These are phyloP conservation scores for Myripristis murdjan DNA, from an alignment of 2,797 vertebrate genomes.

Conservation along the genomic window DNA sequence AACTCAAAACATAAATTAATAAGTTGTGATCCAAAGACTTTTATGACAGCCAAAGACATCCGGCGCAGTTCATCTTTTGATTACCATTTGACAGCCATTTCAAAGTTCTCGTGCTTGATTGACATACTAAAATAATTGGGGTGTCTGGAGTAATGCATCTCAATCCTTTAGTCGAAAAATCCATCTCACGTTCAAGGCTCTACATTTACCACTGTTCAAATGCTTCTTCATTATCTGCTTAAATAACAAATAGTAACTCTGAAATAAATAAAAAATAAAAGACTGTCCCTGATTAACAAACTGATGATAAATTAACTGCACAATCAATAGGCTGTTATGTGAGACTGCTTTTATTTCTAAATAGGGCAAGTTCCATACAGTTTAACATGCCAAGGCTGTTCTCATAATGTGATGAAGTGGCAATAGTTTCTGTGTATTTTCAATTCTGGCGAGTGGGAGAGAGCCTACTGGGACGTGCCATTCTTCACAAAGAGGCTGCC, in stretches of 20 bases:
- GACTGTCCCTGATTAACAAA: constrained; percentile 49
- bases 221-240: constrained; percentile 57
- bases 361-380: constrained; percentile 37
- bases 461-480: constrained; percentile 11
- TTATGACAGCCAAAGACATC: constrained; percentile 51
- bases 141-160: not conserved
- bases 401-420: constrained; percentile 43
- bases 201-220: constrained; percentile 51
- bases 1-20: constrained; percentile 61
- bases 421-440: constrained; percentile 37
- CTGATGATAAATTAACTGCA: constrained; percentile 45
- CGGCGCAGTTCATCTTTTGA: constrained; percentile 51
- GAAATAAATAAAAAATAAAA: constrained; percentile 33
- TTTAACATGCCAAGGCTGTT: constrained; percentile 38
- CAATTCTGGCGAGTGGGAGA: constrained; percentile 29
- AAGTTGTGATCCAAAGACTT: constrained; percentile 50
- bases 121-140: constrained; percentile 52
- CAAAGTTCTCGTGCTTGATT: constrained; percentile 55
- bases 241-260: constrained; percentile 51
- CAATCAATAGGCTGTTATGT: constrained; percentile 44
- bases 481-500: constrained; percentile 42
- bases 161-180: not conserved
- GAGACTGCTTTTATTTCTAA: constrained; percentile 54
- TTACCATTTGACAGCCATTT: constrained; percentile 41
- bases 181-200: not conserved